Evolutionary conservation across 2,888 invertebrate genomes (phyloP).

Genomic region (Athetis lepigone): DNA sequence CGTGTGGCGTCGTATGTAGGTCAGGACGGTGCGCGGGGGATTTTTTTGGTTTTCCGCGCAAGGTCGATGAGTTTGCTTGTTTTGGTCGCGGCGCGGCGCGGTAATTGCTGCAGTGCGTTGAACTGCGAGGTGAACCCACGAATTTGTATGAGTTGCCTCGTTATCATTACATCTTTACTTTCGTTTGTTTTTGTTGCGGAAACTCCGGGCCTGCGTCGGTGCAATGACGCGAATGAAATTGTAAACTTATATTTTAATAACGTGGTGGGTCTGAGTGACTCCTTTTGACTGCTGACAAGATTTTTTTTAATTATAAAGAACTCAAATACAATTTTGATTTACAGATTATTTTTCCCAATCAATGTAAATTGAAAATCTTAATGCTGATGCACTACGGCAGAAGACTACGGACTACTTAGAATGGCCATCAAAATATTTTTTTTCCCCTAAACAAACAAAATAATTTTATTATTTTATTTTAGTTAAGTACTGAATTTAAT

Average conservation of each 20-base stretch:
- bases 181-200: constrained; percentile 18
- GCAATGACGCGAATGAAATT: neutral
- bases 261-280: neutral
- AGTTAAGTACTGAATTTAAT: too few species aligned
- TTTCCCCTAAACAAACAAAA: too few species aligned
- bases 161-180: constrained; percentile 43
- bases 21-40: constrained; percentile 80
- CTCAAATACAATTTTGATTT: too few species aligned
- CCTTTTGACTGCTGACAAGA: too few species aligned
- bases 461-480: too few species aligned
- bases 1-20: constrained; percentile 86
- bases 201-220: neutral
- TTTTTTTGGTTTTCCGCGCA: constrained; percentile 87
- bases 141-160: constrained; percentile 42
- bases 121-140: constrained; percentile 59
- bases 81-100: constrained; percentile 65
- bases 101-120: constrained; percentile 70
- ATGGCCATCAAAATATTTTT: too few species aligned
- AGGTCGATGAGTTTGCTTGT: constrained; percentile 82
- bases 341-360: too few species aligned
- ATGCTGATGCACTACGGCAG: too few species aligned
- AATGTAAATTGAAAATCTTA: too few species aligned
- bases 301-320: too few species aligned
- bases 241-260: neutral
- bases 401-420: too few species aligned